Conservation (phyloP, 1,140 invertebrate genomes). For the Drosophila oshimai region DNA sequence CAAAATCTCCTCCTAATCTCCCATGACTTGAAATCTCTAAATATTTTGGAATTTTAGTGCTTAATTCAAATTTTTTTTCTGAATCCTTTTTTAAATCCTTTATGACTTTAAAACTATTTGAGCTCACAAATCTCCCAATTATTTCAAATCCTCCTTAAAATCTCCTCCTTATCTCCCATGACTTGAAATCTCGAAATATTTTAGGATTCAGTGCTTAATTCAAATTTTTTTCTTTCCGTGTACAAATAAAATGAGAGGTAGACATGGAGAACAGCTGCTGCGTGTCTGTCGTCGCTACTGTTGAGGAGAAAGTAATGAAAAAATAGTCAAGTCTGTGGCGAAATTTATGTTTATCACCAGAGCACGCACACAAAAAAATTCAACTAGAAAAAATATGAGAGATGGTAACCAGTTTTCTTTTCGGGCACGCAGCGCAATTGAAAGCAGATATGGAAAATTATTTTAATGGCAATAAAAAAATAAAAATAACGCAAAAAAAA, state of each 20-base stretch:
- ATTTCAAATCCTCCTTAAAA: too few relatives aligned
- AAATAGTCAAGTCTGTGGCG: slow-evolving; percentile 52
- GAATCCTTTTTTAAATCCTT: too few relatives aligned
- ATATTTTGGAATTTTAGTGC: too few relatives aligned
- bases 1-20: too few relatives aligned
- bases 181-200: too few relatives aligned
- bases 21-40: too few relatives aligned
- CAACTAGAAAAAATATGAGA: slow-evolving; percentile 16
- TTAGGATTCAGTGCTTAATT: too few relatives aligned
- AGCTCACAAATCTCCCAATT: too few relatives aligned
- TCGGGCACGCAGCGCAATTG: slow-evolving; percentile 57
- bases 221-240: neutral
- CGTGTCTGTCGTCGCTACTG: slow-evolving; percentile 25
- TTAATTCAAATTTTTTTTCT: too few relatives aligned
- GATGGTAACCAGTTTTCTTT: slow-evolving; percentile 59
- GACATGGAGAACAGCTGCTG: slow-evolving; percentile 44
- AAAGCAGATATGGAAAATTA: slow-evolving; percentile 34
- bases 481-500: slow-evolving; percentile 42
- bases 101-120: too few relatives aligned
- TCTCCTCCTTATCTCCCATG: too few relatives aligned
- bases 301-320: slow-evolving; percentile 60
- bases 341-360: slow-evolving; percentile 72
- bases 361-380: slow-evolving; percentile 45
- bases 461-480: slow-evolving; percentile 22
- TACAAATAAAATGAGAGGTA: neutral